Base-by-base conservation (phyloP, 2,797 vertebrate species). In the Sorex maritimensis region DNA sequence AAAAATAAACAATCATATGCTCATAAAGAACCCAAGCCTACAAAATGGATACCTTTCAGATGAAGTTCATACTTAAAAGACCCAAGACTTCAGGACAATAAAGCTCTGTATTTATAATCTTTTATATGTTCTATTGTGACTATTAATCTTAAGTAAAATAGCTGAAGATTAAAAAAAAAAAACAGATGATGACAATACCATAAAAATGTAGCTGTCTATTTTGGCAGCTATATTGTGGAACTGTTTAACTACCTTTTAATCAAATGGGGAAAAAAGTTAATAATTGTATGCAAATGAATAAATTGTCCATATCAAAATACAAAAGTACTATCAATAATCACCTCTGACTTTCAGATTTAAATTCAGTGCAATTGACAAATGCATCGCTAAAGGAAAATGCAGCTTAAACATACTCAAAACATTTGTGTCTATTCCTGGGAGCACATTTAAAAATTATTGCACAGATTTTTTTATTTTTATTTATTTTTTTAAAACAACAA, bases 371-470 rank as follows among this genome's bases (percentile, higher is more conserved):
- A 98, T 96, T 97, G 98, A 98, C 98, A 98, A 97, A 98, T 97
- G 98, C 97, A 98, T 98, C 96, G 84, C 98, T 97, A 97, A 98
- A 98, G 71, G 90, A 98, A 98, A 98, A 98, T 97, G 98, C 97
- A 98, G 98, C 97, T 98, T 97, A 98, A 98, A 98, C 97, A 97
- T 97, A 98, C 94, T 98, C 97, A 98, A 98, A 98, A 98, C 97
- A 96, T 98, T 98, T 98, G 98, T 98, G 98, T 98, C 98, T 98
- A 98, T 98, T 98, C 97, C 98, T 98, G 98, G 98, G 98, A 98
- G 98, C 98, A 98, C 98, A 98, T 98, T 98, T 98, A 98, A 98
- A 98, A 98, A 98, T 98, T 98, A 98, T 98, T 98, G 98, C 98
- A 98, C 98, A 98, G 98, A 98, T 95, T 98, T 98, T 97, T 96